Base-by-base conservation (phyloP, 1,140 invertebrate species). In the Drosophila truncata region DNA sequence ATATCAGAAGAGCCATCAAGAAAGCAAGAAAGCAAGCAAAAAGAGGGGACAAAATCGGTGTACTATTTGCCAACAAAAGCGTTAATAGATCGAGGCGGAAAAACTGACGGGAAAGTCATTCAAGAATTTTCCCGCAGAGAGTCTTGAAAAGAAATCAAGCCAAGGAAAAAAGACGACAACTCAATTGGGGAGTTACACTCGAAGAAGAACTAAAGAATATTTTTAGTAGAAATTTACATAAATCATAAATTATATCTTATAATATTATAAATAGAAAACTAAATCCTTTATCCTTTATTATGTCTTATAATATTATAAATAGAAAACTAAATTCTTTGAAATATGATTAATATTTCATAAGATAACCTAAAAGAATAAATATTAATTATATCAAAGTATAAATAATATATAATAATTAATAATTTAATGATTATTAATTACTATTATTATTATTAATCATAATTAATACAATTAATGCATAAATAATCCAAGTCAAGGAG, bases 151-250 rank as follows among this genome's bases (percentile, higher is more conserved):
- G 52, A 54, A 41, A 29, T 39, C n/a, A 55, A 63, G 25, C 7
- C 31, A 35, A 5, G 58, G 33, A 47, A 61, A 37, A 20, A 50
- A 5, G 63, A 62, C 63, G 71, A 83, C 81, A 77, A 76, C 81
- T 84, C 81, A 83, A 84, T 84, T 65, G 50, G 42, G 42, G 72
- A 42, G 57, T 5, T 35, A 20, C 59, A 75, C 67, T 63, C 4
- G 1, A 20, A 69, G 14, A 52, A 60, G 52, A 59, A 1, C 4
- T 9, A 0, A 14, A 11, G 14, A 8, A 8, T 16, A 20, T 23
- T 13, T 13, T 6, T 5, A n/a, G n/a, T n/a, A n/a, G n/a, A n/a
- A n/a, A n/a, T n/a, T n/a, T n/a, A n/a, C n/a, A n/a, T n/a, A n/a
- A n/a, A n/a, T n/a, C n/a, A n/a, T n/a, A n/a, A n/a, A n/a, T 20